Conservation (phyloP, 2,113 vertebrate genomes). For the Xiphophorus hellerii region DNA sequence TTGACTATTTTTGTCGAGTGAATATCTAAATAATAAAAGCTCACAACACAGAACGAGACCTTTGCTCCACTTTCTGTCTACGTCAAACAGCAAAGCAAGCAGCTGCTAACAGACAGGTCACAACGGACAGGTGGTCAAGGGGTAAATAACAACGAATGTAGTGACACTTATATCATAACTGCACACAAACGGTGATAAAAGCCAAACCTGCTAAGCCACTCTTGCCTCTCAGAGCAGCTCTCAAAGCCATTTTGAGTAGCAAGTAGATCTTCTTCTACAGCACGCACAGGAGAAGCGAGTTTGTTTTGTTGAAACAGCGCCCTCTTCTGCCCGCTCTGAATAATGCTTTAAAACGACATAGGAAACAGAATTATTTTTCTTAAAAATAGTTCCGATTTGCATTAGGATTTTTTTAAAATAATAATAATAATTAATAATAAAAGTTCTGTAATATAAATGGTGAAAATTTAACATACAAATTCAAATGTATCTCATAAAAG, state of each 20-base stretch:
- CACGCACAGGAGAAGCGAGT: neutral
- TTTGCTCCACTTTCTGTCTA: constrained; percentile 42
- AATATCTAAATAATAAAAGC: neutral
- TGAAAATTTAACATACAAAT: too few species aligned
- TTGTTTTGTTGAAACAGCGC: neutral
- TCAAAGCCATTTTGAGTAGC: constrained; percentile 49
- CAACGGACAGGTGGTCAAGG: neutral
- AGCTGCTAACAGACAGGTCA: neutral
- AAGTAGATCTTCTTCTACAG: neutral
- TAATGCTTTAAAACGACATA: too few species aligned
- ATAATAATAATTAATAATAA: too few species aligned
- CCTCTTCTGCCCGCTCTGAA: neutral
- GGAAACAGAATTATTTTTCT: too few species aligned
- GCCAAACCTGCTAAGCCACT: neutral
- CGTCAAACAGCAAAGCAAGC: neutral
- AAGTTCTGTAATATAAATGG: too few species aligned
- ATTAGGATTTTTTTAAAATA: too few species aligned
- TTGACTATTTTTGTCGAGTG: neutral
- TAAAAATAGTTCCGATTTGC: too few species aligned
- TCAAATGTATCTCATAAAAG: too few species aligned
- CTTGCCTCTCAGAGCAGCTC: constrained; percentile 36
- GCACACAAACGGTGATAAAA: too few species aligned
- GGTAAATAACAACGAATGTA: accelerated
- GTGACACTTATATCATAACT: accelerated
- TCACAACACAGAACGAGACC: constrained; percentile 16